Percentiles rank a stretch among this genome's conserved stretches.
phyloP scores from a whole-genome alignment of 2,888 invertebrate genomes.

The Caenorhabditis zanzibari region DNA sequence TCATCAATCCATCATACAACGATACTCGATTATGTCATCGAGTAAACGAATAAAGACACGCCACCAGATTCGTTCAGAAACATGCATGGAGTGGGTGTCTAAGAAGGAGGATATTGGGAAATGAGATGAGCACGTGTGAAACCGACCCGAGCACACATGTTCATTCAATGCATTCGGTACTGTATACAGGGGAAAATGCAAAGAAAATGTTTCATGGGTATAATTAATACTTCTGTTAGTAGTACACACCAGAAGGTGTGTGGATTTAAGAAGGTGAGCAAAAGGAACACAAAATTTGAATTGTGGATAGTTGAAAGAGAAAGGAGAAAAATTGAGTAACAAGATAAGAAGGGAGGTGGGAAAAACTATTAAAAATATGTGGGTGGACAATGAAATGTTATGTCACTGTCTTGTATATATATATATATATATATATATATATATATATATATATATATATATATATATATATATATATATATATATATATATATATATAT shows the following conservation, averaged over 20 bases:
- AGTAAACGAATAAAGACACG: background rate
- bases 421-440: too few relatives aligned
- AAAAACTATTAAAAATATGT: constrained; percentile 12
- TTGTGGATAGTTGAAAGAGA: constrained; percentile 1
- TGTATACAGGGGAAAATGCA: background rate
- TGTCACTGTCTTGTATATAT: too few relatives aligned
- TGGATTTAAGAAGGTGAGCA: background rate
- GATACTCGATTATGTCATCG: constrained; percentile 22
- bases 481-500: too few relatives aligned
- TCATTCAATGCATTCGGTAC: constrained; percentile 9
- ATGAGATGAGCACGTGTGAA: constrained; percentile 61
- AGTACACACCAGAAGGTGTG: constrained; percentile 25
- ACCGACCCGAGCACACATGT: constrained; percentile 61
- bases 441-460: too few relatives aligned
- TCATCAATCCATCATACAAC: constrained; percentile 3
- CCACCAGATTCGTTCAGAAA: constrained; percentile 18
- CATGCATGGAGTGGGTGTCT: constrained; percentile 46
- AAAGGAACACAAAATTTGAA: background rate
- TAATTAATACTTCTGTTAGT: constrained; percentile 2
- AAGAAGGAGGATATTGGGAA: constrained; percentile 28
- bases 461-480: too few relatives aligned
- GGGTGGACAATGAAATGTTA: background rate
- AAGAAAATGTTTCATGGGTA: constrained; percentile 5
- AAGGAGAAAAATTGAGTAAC: background rate
- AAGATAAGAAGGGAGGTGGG: background rate